Percentiles rank a stretch among this genome's conserved stretches.
phyloP scores from a whole-genome alignment of 2,113 vertebrate genomes.

The Accipiter virgatus region DNA sequence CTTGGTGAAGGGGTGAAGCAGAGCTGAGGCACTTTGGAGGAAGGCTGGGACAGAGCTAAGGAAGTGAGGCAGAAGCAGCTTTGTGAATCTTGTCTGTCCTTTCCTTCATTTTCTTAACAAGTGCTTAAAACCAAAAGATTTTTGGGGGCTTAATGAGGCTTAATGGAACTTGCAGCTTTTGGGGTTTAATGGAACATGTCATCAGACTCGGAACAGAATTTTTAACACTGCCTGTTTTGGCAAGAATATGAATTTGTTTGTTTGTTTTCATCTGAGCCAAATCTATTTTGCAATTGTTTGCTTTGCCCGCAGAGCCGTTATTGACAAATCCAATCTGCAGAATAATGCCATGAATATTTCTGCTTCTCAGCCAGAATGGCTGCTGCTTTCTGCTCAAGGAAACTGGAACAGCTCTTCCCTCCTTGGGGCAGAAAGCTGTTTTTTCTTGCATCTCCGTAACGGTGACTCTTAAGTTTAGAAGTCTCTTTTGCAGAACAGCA shows the following conservation, averaged over 20 bases:
- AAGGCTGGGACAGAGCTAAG: not conserved
- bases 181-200: not conserved
- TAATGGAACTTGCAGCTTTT: not conserved
- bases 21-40: not conserved
- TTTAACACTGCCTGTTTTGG: not conserved
- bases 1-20: not conserved
- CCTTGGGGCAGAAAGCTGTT: not conserved
- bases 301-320: not conserved
- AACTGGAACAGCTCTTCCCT: not conserved
- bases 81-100: not conserved
- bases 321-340: not conserved
- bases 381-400: not conserved
- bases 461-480: not conserved
- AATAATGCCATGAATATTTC: not conserved
- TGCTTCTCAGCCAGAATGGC: not conserved
- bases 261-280: not conserved
- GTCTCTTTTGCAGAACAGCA: not conserved
- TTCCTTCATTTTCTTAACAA: not conserved
- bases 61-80: not conserved
- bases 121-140: not conserved
- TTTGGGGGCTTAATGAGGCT: not conserved
- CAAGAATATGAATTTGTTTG: not conserved
- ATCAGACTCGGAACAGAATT: not conserved
- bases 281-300: not conserved
- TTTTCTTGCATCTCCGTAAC: not conserved